Evolutionary conservation across 2,113 vertebrate genomes (phyloP).

Genomic region (Naja naja): DNA sequence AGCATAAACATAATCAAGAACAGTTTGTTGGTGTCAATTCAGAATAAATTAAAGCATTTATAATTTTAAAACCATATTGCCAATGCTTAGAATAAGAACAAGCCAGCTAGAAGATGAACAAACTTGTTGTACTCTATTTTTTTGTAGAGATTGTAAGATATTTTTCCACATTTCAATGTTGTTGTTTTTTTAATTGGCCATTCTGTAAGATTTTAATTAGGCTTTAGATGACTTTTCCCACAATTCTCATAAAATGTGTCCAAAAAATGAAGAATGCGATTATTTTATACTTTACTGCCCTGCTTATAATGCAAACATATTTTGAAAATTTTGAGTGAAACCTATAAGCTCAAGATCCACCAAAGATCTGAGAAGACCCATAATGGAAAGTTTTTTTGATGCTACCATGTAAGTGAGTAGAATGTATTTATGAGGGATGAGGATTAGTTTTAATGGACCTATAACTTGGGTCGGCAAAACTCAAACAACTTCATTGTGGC

Average conservation of each 20-base stretch:
- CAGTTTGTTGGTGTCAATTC: not conserved
- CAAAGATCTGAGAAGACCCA: not conserved
- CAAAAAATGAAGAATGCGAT: not conserved
- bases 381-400: not conserved
- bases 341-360: not conserved
- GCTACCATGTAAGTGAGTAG: not conserved
- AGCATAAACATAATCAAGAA: not conserved
- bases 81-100: not conserved
- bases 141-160: not conserved
- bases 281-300: not conserved
- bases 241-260: not conserved
- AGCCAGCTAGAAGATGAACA: not conserved
- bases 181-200: not conserved
- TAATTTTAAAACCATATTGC: slow-evolving; percentile 1
- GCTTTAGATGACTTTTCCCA: not conserved
- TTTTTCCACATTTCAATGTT: not conserved
- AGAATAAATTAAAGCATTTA: slow-evolving; percentile 18
- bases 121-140: not conserved
- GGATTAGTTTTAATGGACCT: not conserved
- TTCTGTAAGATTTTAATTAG: not conserved
- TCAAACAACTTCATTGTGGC: not conserved
- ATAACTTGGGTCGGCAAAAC: not conserved
- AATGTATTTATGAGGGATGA: not conserved
- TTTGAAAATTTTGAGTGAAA: not conserved
- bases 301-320: not conserved